Evolutionary conservation across 1,140 invertebrate species (phyloP).

Genomic region (Trichoplusia ni): DNA sequence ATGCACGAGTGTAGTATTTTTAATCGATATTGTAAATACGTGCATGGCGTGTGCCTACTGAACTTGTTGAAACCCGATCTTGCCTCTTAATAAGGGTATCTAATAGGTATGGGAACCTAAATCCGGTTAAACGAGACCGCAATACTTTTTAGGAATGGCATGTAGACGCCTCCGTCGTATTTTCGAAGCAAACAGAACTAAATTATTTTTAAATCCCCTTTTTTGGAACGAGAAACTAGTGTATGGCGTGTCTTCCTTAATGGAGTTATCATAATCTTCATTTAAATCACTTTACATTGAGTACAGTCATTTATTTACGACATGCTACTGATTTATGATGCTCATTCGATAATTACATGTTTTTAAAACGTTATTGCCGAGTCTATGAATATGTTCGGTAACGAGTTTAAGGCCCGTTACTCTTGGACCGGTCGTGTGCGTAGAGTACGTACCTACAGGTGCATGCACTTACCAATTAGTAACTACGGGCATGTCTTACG

Average conservation of each 20-base stretch:
- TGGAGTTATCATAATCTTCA: slow-evolving; percentile 14
- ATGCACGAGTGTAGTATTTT: too few relatives aligned
- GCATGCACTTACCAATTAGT: slow-evolving; percentile 67
- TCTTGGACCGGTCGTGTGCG: slow-evolving; percentile 57
- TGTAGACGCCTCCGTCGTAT: slow-evolving; percentile 17
- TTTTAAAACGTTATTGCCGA: slow-evolving; percentile 38
- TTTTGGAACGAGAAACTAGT: background rate
- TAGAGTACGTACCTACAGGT: slow-evolving; percentile 50
- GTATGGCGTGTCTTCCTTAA: background rate
- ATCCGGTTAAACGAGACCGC: background rate
- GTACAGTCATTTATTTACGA: slow-evolving; percentile 12
- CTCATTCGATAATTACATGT: slow-evolving; percentile 55
- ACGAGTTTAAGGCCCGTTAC: slow-evolving; percentile 71
- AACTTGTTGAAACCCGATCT: too few relatives aligned
- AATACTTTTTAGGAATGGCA: slow-evolving; percentile 15
- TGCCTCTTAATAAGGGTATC: background rate
- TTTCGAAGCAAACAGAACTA: slow-evolving; percentile 5
- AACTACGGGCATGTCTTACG: slow-evolving; percentile 57
- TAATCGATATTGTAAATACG: too few relatives aligned
- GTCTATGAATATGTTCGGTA: slow-evolving; percentile 59
- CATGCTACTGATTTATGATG: slow-evolving; percentile 18
- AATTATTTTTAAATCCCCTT: background rate
- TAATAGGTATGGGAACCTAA: background rate
- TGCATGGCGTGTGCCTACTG: too few relatives aligned
- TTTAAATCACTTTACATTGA: slow-evolving; percentile 19